phyloP scores from a whole-genome alignment of 2,797 vertebrate genomes.

The Coccyzus lansbergi region DNA sequence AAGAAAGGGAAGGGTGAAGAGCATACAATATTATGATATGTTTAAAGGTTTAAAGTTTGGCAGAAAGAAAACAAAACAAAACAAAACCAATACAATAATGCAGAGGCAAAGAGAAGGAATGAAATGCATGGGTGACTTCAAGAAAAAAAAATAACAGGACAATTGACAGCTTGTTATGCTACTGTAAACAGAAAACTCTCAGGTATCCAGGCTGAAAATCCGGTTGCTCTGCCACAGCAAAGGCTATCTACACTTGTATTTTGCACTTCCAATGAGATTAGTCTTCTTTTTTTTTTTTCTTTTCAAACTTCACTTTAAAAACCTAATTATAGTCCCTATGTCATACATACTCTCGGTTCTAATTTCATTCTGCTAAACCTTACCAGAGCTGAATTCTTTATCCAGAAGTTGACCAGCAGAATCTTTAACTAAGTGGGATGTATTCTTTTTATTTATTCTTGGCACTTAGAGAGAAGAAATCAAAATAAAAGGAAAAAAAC shows the following conservation, averaged over 20 bases:
- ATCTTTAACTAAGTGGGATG: neutral
- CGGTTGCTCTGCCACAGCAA: neutral
- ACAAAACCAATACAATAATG: neutral
- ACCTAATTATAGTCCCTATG: neutral
- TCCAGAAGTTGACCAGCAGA: neutral
- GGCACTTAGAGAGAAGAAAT: neutral
- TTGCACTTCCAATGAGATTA: neutral
- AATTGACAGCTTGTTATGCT: neutral
- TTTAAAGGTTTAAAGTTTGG: neutral
- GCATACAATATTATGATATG: fast-evolving
- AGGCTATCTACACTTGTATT: fast-evolving
- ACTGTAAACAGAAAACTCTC: neutral
- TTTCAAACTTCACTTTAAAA: neutral
- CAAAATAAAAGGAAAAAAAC: neutral
- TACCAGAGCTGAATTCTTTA: neutral
- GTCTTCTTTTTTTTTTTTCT: neutral
- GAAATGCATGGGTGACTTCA: neutral
- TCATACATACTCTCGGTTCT: neutral
- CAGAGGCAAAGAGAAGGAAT: neutral
- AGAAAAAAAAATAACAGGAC: neutral
- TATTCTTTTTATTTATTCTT: neutral
- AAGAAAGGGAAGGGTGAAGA: neutral
- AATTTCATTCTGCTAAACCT: neutral
- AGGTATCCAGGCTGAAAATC: conserved; percentile 3
- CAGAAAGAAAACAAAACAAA: neutral